Percentiles rank a stretch among this genome's conserved stretches.
Conservation (phyloP, 2,113 vertebrate genomes). For the Tragelaphus buxtoni region DNA sequence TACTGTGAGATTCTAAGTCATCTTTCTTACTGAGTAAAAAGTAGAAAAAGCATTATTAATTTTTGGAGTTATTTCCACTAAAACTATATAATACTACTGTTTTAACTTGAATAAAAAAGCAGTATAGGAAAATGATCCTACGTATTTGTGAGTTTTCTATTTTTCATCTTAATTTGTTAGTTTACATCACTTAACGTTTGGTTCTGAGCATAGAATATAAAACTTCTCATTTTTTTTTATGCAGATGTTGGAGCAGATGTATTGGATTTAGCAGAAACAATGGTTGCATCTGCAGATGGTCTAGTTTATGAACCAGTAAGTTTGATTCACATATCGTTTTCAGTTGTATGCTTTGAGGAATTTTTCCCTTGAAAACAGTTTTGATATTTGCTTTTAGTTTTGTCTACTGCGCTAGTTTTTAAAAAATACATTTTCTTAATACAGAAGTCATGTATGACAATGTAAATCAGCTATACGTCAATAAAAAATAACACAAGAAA, state of each 20-base stretch:
- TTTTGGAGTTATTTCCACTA: neutral
- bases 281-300: slow-evolving; percentile 93
- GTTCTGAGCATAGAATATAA: neutral
- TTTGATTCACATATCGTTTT: slow-evolving; percentile 45
- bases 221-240: slow-evolving; percentile 31
- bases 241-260: slow-evolving; percentile 97
- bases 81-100: neutral
- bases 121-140: neutral
- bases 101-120: slow-evolving; percentile 8
- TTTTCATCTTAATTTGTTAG: neutral
- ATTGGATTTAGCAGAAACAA: slow-evolving; percentile 96
- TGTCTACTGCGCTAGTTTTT: neutral
- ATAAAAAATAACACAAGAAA: neutral
- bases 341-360: neutral
- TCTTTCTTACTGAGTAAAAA: slow-evolving; percentile 16
- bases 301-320: slow-evolving; percentile 95
- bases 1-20: neutral
- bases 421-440: neutral
- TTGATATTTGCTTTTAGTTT: slow-evolving; percentile 44
- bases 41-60: neutral
- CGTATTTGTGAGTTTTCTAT: neutral
- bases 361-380: neutral
- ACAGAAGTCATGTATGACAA: neutral
- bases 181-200: neutral
- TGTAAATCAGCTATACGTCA: neutral